Evolutionary conservation across 2,797 vertebrate genomes (phyloP).

Genomic region (Arrhamphus sclerolepis): DNA sequence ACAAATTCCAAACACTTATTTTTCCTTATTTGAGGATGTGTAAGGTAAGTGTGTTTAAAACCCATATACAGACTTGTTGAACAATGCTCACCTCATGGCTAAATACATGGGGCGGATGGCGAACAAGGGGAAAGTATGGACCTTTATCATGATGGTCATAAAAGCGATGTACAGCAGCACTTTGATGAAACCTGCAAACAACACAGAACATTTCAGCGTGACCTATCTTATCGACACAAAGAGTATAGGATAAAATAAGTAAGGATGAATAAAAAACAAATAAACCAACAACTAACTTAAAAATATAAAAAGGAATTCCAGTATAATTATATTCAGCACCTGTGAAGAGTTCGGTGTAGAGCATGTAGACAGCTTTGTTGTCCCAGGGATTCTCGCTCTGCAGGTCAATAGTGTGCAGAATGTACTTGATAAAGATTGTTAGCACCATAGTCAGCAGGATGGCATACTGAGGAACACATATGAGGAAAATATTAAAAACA

Average conservation of each 20-base stretch:
- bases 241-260: neutral
- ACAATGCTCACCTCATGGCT: constrained; percentile 92
- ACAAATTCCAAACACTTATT: neutral
- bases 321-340: constrained; percentile 69
- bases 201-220: neutral
- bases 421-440: constrained; percentile 93
- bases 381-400: constrained; percentile 98
- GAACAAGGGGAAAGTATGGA: constrained; percentile 97
- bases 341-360: constrained; percentile 96
- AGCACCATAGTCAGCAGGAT: constrained; percentile 96
- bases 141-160: constrained; percentile 99
- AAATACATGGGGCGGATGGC: constrained; percentile 98
- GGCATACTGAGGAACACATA: constrained; percentile 84
- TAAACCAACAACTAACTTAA: too few species aligned
- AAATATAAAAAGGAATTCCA: neutral
- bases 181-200: constrained; percentile 90
- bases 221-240: neutral
- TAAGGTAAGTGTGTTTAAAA: neutral
- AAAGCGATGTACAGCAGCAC: constrained; percentile 97
- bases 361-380: constrained; percentile 97
- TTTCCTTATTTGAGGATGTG: neutral
- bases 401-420: constrained; percentile 91
- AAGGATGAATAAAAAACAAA: too few species aligned
- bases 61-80: neutral
- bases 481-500: neutral